A percentile compares a stretch with the other conserved stretches of the same genome.
Conservation (phyloP, 2,888 invertebrate genomes). For the Macaria notata region DNA sequence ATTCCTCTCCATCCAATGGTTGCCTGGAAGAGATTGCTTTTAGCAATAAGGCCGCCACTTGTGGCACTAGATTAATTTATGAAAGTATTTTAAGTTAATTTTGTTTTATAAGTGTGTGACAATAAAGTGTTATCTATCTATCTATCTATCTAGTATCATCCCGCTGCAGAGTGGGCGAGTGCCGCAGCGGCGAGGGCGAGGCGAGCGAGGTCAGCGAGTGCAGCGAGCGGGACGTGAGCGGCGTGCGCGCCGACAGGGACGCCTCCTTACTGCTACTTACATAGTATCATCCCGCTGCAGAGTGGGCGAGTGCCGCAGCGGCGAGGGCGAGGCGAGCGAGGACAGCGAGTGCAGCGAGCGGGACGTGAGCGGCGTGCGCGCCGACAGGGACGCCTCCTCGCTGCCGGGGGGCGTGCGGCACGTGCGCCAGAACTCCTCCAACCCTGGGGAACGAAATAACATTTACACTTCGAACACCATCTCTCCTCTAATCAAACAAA, state of each 20-base stretch:
- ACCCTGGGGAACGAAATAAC: slow-evolving; percentile 41
- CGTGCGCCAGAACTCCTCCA: slow-evolving; percentile 77
- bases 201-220: slow-evolving; percentile 73
- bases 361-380: slow-evolving; percentile 72
- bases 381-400: slow-evolving; percentile 70
- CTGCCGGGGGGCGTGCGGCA: slow-evolving; percentile 78
- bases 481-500: too few relatives aligned
- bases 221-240: slow-evolving; percentile 74
- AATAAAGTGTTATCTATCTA: too few relatives aligned
- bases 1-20: too few relatives aligned
- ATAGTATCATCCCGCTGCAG: slow-evolving; percentile 70
- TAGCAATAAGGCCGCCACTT: too few relatives aligned
- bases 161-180: slow-evolving; percentile 67
- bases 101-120: too few relatives aligned
- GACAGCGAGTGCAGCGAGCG: slow-evolving; percentile 76
- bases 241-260: slow-evolving; percentile 66
- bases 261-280: slow-evolving; percentile 51
- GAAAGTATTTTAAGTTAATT: too few relatives aligned
- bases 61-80: too few relatives aligned
- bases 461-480: too few relatives aligned
- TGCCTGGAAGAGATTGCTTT: too few relatives aligned
- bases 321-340: slow-evolving; percentile 52
- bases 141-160: slow-evolving; percentile 73
- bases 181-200: slow-evolving; percentile 45
- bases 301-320: slow-evolving; percentile 61